Evolutionary conservation across 2,113 vertebrate genomes (phyloP).

Genomic region (Papio anubis): DNA sequence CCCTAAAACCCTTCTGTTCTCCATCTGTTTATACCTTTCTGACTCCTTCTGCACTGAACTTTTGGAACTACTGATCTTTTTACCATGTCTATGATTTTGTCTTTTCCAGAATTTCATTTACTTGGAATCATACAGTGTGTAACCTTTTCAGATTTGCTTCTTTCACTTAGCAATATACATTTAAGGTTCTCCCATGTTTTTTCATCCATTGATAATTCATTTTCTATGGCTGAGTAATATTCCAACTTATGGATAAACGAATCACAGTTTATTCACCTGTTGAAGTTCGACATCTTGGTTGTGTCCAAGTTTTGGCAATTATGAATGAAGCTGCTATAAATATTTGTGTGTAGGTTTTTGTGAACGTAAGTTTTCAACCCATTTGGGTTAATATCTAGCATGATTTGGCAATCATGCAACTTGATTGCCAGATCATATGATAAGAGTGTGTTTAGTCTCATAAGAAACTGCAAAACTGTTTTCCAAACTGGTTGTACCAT

Average conservation of each 20-base stretch:
- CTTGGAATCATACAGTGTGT: not conserved
- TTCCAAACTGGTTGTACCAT: not conserved
- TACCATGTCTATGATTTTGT: not conserved
- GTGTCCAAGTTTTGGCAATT: not conserved
- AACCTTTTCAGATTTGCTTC: not conserved
- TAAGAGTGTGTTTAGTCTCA: not conserved
- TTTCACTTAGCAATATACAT: not conserved
- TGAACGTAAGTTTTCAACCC: not conserved
- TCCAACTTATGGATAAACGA: not conserved
- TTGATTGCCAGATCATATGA: not conserved
- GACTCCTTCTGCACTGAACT: not conserved
- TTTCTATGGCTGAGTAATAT: not conserved
- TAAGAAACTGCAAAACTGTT: not conserved
- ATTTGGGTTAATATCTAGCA: not conserved
- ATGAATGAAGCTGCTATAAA: not conserved
- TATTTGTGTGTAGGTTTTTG: not conserved
- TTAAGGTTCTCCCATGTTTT: not conserved
- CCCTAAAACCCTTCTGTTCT: not conserved
- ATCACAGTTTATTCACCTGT: not conserved
- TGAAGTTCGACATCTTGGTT: not conserved
- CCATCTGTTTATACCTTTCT: fast-evolving
- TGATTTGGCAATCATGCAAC: not conserved
- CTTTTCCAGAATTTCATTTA: not conserved
- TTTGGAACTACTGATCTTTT: not conserved
- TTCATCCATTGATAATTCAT: not conserved